phyloP scores from a whole-genome alignment of 2,888 invertebrate genomes.

The Balanococcus diminutus region DNA sequence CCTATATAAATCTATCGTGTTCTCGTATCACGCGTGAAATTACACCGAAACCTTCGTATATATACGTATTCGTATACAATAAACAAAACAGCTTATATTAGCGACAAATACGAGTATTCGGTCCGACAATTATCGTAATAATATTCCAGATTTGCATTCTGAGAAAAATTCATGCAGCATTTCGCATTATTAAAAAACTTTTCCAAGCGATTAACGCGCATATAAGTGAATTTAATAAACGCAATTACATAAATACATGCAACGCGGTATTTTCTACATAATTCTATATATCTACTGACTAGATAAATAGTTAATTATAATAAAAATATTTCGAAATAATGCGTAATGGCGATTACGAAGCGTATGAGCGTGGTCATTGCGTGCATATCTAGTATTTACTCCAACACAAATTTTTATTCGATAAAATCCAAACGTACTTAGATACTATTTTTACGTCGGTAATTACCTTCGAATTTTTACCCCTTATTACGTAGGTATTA shows the following conservation, averaged over 20 bases:
- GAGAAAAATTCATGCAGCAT: neutral
- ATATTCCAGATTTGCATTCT: neutral
- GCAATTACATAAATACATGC: neutral
- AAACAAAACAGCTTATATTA: slow-evolving; percentile 18
- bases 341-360: neutral
- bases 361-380: neutral
- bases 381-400: no score
- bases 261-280: neutral
- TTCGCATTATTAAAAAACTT: neutral
- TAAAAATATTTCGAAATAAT: slow-evolving; percentile 6
- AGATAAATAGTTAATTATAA: slow-evolving; percentile 18
- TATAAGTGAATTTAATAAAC: neutral
- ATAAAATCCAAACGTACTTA: neutral
- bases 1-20: neutral
- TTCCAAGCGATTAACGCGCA: neutral
- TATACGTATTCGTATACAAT: neutral
- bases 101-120: neutral
- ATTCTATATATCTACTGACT: neutral
- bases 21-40: neutral
- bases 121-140: neutral
- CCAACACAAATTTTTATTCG: neutral
- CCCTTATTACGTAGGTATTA: neutral
- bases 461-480: slow-evolving; percentile 19
- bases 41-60: neutral
- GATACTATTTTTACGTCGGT: neutral